Evolutionary conservation across 2,113 vertebrate genomes (phyloP).

Genomic region (Psophia crepitans): DNA sequence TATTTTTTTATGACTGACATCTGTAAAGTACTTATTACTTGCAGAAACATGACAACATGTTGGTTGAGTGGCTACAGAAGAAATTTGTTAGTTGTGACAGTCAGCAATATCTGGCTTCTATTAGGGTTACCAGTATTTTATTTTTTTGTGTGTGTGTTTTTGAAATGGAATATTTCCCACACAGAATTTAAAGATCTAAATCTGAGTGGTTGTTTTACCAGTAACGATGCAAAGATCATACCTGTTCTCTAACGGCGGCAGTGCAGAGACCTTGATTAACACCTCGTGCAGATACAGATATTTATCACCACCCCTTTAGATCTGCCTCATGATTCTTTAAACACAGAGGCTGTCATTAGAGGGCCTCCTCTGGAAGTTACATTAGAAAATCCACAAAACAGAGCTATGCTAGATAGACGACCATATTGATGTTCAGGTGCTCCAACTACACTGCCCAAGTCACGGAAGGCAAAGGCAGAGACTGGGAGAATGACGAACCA

Average conservation of each 20-base stretch:
- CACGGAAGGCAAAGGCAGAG: too few relatives aligned
- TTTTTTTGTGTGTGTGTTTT: neutral
- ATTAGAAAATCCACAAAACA: neutral
- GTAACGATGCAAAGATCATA: neutral
- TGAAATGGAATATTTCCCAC: neutral
- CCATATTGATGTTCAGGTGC: too few relatives aligned
- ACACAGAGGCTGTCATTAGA: neutral
- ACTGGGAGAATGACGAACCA: too few relatives aligned
- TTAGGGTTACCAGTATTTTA: neutral
- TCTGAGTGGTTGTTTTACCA: neutral
- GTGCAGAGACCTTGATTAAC: neutral
- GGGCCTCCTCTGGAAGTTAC: neutral
- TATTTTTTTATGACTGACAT: neutral
- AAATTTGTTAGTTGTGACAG: neutral
- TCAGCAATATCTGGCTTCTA: neutral
- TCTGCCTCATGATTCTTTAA: neutral
- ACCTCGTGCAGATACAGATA: fast-evolving
- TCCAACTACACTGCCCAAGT: too few relatives aligned
- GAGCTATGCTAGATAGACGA: neutral
- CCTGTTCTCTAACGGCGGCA: neutral
- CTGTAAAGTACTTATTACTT: neutral
- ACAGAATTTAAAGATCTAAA: neutral
- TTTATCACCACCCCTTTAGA: neutral
- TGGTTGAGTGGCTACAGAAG: neutral
- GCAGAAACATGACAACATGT: neutral